Conservation (phyloP, 2,113 vertebrate genomes). For the Oenanthe melanoleuca region DNA sequence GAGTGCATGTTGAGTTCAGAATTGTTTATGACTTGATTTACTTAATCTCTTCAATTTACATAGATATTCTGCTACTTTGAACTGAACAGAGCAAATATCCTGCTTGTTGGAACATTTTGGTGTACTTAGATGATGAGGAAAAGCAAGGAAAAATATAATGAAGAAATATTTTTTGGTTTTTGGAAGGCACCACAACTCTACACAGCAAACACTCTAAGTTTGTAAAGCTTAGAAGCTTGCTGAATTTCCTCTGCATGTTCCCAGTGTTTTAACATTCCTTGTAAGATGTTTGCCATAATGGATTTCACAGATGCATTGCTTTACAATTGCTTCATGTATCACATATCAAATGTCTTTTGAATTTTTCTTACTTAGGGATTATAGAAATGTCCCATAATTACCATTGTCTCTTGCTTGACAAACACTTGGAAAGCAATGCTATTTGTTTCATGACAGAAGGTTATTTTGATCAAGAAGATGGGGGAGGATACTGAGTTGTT, state of each 20-base stretch:
- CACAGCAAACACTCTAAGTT: not conserved
- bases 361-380: not conserved
- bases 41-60: not conserved
- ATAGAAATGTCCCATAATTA: not conserved
- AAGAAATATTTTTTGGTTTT: conserved; percentile 1
- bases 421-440: not conserved
- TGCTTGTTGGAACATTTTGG: conserved; percentile 32
- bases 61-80: not conserved
- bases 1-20: not conserved
- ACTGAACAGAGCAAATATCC: not conserved
- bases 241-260: not conserved
- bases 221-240: not conserved
- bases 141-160: not conserved
- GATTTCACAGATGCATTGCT: conserved; percentile 45
- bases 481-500: not conserved
- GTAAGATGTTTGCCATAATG: not conserved
- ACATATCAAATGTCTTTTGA: conserved; percentile 34
- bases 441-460: not conserved
- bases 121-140: conserved; percentile 1
- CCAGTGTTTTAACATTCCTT: conserved; percentile 9
- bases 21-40: conserved; percentile 9
- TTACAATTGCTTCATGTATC: not conserved
- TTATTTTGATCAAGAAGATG: not conserved
- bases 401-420: not conserved
- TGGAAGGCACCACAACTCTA: not conserved